These are phyloP conservation scores for Ischnura elegans DNA, from an alignment of 2,888 invertebrate species.

Conservation along the genomic window DNA sequence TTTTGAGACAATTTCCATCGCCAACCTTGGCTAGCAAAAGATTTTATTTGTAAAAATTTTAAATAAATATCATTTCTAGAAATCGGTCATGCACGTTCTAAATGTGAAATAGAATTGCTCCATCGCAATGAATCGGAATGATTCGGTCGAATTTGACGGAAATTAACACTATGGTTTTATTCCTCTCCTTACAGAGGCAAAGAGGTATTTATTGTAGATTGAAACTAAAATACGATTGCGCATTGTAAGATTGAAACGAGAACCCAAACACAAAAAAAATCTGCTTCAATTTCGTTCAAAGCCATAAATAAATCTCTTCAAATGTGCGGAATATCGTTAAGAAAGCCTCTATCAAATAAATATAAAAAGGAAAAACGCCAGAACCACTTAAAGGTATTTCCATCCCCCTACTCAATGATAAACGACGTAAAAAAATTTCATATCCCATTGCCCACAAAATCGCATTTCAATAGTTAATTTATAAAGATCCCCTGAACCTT, in stretches of 20 bases:
- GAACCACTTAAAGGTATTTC: neutral
- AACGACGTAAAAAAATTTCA: neutral
- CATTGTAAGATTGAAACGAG: neutral
- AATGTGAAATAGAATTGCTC: neutral
- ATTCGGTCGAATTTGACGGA: neutral
- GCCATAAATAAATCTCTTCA: neutral
- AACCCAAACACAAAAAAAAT: neutral
- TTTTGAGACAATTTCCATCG: neutral
- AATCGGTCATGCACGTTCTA: neutral
- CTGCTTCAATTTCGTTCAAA: neutral
- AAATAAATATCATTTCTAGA: neutral
- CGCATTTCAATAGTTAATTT: slow-evolving; percentile 21
- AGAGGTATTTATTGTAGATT: neutral
- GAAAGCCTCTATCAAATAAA: neutral
- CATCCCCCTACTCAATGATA: neutral
- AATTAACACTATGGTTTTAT: neutral
- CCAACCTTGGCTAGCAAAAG: neutral
- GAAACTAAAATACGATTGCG: neutral
- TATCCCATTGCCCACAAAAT: neutral
- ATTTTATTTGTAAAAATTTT: too few relatives aligned
- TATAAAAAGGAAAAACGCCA: neutral
- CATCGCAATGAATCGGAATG: neutral
- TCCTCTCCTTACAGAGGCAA: neutral
- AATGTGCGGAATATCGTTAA: neutral
- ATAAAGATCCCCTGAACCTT: neutral